Base-by-base conservation (phyloP, 2,797 vertebrate genomes). In the Intellagama lesueurii region DNA sequence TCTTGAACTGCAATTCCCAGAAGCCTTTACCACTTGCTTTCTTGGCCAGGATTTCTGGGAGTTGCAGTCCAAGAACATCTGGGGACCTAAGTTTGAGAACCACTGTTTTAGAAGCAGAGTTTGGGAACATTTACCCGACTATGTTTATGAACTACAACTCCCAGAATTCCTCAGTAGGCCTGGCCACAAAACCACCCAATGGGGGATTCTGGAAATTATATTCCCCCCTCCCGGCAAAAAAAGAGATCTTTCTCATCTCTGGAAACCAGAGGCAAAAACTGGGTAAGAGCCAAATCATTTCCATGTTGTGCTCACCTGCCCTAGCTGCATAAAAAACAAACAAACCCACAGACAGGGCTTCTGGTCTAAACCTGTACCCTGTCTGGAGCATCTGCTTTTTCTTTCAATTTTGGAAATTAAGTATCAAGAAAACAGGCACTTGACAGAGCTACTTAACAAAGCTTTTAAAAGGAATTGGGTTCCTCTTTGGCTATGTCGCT, bases 351-450 rank as follows among this genome's bases (percentile, higher is more conserved):
- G 49, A 72, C 30, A 79, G 19, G 52, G 19, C 17, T 72, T 14
- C 70, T 49, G 28, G 22, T 35, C n/a, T 75, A 75, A 64, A 82
- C 28, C 12, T 60, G 52, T 35, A 64, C 35, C 49, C 44, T 73
- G 32, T 16, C 44, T 32, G 32, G 4, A 32, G n/a, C 14, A 12
- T 11, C 83, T 85, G 35, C 30, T 35, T 3, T 17, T 77, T 47
- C 76, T 73, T 64, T 84, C 66, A 19, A 40, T 40, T 89, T 89
- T 78, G 16, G 47, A 89, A 77, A 72, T 24, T 3, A 69, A 89
- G 44, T 7, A 17, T 22, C 70, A 83, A 47, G 24, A 52, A 69
- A 81, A 83, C n/a, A 52, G 69, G 35, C 52, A 72, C n/a, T 44
- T 81, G 24, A 40, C 19, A 49, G 6, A 82, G 80, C n/a, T 60